Evolutionary conservation across 2,888 invertebrate species (phyloP).

Genomic region (Apamea sordens): DNA sequence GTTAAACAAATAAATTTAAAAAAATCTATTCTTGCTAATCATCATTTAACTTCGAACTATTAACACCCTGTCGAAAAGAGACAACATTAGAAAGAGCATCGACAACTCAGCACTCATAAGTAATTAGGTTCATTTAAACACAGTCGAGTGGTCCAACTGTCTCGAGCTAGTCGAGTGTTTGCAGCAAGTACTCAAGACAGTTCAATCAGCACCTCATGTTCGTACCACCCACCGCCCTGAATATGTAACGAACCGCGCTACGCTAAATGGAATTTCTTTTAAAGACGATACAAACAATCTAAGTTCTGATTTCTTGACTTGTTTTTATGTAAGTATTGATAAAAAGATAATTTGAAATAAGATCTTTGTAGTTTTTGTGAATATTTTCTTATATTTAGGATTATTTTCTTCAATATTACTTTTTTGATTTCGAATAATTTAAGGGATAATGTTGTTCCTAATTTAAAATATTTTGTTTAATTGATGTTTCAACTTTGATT

Average conservation of each 20-base stretch:
- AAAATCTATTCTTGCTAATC: background rate
- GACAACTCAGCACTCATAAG: conserved; percentile 27
- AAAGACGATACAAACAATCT: conserved; percentile 46
- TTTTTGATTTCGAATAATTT: background rate
- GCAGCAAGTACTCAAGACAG: conserved; percentile 67
- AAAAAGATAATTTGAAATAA: conserved; percentile 57
- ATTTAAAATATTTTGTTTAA: background rate
- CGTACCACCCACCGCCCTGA: conserved; percentile 64
- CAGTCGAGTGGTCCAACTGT: conserved; percentile 43
- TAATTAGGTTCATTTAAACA: conserved; percentile 58
- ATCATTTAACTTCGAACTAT: background rate
- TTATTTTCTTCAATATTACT: too few species aligned
- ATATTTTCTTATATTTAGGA: background rate
- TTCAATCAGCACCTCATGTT: conserved; percentile 73
- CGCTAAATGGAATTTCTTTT: conserved; percentile 68
- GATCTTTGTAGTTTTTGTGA: conserved; percentile 15
- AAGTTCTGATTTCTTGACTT: conserved; percentile 38
- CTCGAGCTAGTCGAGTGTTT: conserved; percentile 59
- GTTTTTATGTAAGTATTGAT: conserved; percentile 36
- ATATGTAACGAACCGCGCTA: conserved; percentile 73
- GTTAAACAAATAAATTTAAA: background rate
- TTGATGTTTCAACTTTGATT: background rate
- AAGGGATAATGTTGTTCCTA: background rate
- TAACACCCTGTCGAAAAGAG: background rate
- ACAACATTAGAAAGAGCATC: conserved; percentile 22